Percentiles rank a stretch among this genome's conserved stretches.
Evolutionary conservation across 2,113 vertebrate species (phyloP).

Genomic region (Pandion haliaetus): DNA sequence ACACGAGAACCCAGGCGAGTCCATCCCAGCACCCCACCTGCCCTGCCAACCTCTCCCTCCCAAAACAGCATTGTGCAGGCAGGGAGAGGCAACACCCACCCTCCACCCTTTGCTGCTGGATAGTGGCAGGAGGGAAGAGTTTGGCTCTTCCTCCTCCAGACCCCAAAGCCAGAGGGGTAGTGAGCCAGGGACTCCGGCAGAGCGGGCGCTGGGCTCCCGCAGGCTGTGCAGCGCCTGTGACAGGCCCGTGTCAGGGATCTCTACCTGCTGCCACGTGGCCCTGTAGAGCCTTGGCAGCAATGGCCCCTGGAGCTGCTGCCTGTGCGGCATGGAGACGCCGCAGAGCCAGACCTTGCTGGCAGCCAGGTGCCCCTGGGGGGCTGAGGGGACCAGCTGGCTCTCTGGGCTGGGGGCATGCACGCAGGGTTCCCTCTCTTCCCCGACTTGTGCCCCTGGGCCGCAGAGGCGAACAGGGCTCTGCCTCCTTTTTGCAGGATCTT

Average conservation of each 20-base stretch:
- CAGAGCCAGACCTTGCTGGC: background rate
- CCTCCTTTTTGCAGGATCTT: background rate
- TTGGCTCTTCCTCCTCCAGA: background rate
- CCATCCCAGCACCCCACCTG: background rate
- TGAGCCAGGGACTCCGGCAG: rapidly evolving
- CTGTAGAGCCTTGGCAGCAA: background rate
- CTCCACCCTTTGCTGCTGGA: background rate
- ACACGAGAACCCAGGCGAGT: rapidly evolving
- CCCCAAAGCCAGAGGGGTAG: background rate
- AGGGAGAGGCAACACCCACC: background rate
- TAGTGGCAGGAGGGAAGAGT: background rate
- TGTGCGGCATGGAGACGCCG: background rate
- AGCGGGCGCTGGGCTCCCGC: rapidly evolving
- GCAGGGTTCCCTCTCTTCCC: background rate
- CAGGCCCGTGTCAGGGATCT: background rate
- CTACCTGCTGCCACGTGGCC: slow-evolving; percentile 39
- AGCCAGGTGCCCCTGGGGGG: background rate
- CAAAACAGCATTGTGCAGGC: background rate
- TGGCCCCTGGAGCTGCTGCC: background rate
- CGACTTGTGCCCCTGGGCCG: background rate
- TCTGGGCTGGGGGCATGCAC: background rate
- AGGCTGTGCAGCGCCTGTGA: background rate
- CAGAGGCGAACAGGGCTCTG: background rate
- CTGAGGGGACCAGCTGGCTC: background rate
- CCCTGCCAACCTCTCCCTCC: background rate